Evolutionary conservation across 2,797 vertebrate genomes (phyloP).

Genomic region (Peromyscus aztecus): DNA sequence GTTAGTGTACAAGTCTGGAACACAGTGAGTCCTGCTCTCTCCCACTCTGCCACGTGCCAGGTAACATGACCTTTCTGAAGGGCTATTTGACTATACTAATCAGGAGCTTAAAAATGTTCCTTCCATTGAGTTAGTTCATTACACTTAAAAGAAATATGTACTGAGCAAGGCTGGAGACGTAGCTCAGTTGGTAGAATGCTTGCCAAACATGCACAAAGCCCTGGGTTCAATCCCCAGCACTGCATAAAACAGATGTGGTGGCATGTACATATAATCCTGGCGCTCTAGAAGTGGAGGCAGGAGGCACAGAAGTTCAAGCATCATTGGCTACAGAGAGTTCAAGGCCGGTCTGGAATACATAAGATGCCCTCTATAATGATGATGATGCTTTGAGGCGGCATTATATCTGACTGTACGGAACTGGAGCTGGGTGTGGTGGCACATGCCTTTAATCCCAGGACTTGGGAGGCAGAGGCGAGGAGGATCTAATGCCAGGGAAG

Average conservation of each 20-base stretch:
- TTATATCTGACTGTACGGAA: conserved; percentile 24
- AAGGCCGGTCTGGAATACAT: background rate
- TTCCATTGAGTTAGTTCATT: background rate
- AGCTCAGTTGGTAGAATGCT: background rate
- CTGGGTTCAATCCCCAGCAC: background rate
- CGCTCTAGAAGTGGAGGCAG: background rate
- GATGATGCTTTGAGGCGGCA: background rate
- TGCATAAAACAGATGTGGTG: background rate
- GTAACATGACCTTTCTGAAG: conserved; percentile 56
- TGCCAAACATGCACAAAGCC: background rate
- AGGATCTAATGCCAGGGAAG: background rate
- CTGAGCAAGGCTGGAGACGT: background rate
- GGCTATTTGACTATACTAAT: background rate
- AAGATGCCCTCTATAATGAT: background rate
- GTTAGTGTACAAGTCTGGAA: background rate
- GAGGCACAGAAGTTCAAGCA: background rate
- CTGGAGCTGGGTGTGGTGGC: background rate
- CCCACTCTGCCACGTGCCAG: background rate
- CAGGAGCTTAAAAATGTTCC: conserved; percentile 36
- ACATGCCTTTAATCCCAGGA: background rate
- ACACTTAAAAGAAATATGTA: conserved; percentile 41
- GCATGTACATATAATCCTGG: background rate
- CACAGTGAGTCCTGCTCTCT: background rate
- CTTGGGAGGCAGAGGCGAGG: background rate
- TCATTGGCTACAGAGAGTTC: background rate